These are phyloP conservation scores for Temnothorax nylanderi DNA, from an alignment of 1,140 invertebrate genomes.

Conservation along the genomic window DNA sequence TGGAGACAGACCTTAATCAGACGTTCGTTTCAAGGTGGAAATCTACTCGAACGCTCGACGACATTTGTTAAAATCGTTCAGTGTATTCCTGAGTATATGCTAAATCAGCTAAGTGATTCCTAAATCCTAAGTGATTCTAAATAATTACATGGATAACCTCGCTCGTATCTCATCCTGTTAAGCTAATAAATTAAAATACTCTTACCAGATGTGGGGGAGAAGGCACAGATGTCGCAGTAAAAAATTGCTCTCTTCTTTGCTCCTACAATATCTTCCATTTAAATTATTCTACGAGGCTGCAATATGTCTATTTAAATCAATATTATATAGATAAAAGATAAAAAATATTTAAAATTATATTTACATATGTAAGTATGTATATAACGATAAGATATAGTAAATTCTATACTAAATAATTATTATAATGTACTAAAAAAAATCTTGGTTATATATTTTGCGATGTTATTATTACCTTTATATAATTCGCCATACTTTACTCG, in stretches of 20 bases:
- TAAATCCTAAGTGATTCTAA: not conserved
- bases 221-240: not conserved
- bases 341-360: not conserved
- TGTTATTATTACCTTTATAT: constrained; percentile 13
- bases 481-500: not conserved
- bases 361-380: not conserved
- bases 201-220: no score
- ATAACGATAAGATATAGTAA: not conserved
- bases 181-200: not conserved
- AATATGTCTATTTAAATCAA: not conserved
- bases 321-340: not conserved
- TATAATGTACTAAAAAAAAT: not conserved
- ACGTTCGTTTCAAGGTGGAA: not conserved
- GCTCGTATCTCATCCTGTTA: not conserved
- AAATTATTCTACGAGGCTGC: not conserved
- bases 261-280: not conserved
- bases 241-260: not conserved
- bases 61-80: constrained; percentile 20
- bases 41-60: constrained; percentile 15
- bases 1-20: constrained; percentile 43
- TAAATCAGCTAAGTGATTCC: no score
- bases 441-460: not conserved
- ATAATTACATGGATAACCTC: not conserved
- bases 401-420: not conserved
- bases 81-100: not conserved